Percentiles rank a stretch among this genome's conserved stretches.
Conservation (phyloP, 2,113 vertebrate genomes). For the Pedionomus torquatus region DNA sequence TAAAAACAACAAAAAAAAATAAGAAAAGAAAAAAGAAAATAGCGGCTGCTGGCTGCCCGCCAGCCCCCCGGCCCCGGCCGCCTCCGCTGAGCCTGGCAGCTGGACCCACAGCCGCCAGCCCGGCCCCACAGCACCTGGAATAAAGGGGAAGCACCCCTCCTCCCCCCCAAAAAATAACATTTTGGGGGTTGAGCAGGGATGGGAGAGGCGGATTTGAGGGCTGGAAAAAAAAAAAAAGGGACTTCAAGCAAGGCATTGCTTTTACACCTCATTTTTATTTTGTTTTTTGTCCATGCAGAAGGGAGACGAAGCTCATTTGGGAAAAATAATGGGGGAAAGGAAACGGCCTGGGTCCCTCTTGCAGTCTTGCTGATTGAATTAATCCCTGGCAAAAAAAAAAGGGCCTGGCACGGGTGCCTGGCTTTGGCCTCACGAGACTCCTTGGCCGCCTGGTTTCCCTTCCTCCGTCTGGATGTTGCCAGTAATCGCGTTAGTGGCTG, state of each 20-base stretch:
- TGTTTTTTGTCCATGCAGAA: not conserved
- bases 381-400: not conserved
- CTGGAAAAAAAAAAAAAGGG: not conserved
- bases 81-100: not conserved
- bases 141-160: rapidly evolving
- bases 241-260: not conserved
- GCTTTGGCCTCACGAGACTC: not conserved
- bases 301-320: rapidly evolving
- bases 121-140: not conserved
- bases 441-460: not conserved
- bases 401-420: not conserved
- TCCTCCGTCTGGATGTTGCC: not conserved
- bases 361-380: not conserved
- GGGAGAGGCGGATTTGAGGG: not conserved
- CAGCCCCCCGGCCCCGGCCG: not conserved
- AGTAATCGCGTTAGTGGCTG: not conserved
- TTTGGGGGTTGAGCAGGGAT: not conserved
- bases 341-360: not conserved
- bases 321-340: not conserved
- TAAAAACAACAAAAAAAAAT: not conserved
- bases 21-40: not conserved
- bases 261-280: not conserved
- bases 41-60: not conserved
- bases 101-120: not conserved
- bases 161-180: not conserved